phyloP scores from a whole-genome alignment of 2,888 invertebrate genomes.

The Drosophila pullipes region DNA sequence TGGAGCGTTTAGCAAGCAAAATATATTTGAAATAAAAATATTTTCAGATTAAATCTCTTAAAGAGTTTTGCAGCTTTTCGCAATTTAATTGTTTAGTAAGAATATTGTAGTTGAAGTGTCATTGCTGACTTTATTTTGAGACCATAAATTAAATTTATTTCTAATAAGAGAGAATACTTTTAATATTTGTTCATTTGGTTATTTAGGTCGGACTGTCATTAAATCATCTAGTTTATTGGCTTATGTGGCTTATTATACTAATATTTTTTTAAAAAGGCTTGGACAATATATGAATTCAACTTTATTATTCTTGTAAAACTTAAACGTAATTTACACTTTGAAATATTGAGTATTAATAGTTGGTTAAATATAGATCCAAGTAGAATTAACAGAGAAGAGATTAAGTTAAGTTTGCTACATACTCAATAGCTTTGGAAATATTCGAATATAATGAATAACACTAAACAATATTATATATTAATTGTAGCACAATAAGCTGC shows the following conservation, averaged over 20 bases:
- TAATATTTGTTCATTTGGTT: not conserved
- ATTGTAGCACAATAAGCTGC: not conserved
- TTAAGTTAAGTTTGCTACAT: not conserved
- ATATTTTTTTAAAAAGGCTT: not conserved
- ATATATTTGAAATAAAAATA: constrained; percentile 1
- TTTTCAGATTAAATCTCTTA: not conserved
- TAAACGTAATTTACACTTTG: not conserved
- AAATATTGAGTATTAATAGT: not conserved
- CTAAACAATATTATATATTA: not conserved
- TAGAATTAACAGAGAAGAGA: not conserved
- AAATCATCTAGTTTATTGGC: not conserved
- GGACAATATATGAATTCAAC: not conserved
- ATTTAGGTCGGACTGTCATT: not conserved
- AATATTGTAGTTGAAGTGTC: not conserved
- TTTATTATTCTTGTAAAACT: not conserved
- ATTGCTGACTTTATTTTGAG: not conserved
- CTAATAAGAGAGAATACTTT: not conserved
- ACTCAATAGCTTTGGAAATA: not conserved
- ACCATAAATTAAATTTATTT: not conserved
- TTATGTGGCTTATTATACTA: not conserved
- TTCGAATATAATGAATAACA: not conserved
- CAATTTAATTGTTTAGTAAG: not conserved
- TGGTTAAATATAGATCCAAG: not conserved
- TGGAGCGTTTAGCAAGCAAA: not conserved
- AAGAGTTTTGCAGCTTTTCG: constrained; percentile 4